phyloP scores from a whole-genome alignment of 2,113 vertebrate species.

The Periophthalmus modestus region DNA sequence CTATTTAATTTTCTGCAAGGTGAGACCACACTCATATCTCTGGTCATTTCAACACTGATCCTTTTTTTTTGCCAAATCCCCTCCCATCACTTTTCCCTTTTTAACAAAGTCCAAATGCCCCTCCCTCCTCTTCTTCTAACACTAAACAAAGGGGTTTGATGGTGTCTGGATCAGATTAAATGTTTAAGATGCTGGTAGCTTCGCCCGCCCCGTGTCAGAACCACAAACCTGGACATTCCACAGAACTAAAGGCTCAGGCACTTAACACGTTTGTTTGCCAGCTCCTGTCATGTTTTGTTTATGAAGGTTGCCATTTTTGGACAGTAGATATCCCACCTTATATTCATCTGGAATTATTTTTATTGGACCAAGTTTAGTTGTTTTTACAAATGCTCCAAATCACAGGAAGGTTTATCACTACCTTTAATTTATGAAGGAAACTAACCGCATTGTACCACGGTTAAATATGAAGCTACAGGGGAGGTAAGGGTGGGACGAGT shows the following conservation, averaged over 20 bases:
- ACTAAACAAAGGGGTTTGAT: conserved; percentile 37
- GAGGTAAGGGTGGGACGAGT: conserved; percentile 46
- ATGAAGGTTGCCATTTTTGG: conserved; percentile 84
- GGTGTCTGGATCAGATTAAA: conserved; percentile 56
- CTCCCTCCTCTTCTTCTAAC: not conserved
- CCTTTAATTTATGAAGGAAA: conserved; percentile 43
- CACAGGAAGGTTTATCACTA: conserved; percentile 73
- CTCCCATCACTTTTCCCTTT: too few species aligned
- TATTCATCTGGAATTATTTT: conserved; percentile 82
- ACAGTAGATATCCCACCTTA: conserved; percentile 82
- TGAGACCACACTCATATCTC: conserved; percentile 79
- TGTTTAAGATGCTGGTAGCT: conserved; percentile 74
- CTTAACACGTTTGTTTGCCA: conserved; percentile 82
- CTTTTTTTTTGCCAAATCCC: conserved; percentile 35
- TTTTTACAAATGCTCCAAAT: conserved; percentile 80
- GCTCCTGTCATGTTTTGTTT: conserved; percentile 76
- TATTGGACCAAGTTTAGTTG: conserved; percentile 94
- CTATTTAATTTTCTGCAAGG: conserved; percentile 79
- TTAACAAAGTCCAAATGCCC: not conserved
- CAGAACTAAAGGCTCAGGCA: conserved; percentile 83
- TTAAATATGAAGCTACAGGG: conserved; percentile 56
- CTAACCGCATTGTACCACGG: conserved; percentile 56
- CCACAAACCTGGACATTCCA: conserved; percentile 84
- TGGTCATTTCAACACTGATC: not conserved
- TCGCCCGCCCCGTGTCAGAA: conserved; percentile 62